phyloP scores from a whole-genome alignment of 2,113 vertebrate genomes.

The Recurvirostra avosetta region DNA sequence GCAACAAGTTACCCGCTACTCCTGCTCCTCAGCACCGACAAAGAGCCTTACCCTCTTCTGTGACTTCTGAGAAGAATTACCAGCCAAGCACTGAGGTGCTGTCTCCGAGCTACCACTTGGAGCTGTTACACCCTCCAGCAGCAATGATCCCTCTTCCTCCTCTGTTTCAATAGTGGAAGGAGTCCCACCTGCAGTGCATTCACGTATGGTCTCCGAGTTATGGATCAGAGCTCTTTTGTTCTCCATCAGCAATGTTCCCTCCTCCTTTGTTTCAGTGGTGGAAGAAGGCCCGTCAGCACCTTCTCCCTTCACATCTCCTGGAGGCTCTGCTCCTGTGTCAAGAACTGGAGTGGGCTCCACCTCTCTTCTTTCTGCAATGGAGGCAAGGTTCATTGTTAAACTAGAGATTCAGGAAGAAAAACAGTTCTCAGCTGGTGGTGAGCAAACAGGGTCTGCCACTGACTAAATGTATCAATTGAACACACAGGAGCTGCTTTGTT shows the following conservation, averaged over 20 bases:
- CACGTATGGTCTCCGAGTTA: background rate
- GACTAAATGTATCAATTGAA: background rate
- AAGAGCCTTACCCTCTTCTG: background rate
- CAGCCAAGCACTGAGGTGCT: accelerated
- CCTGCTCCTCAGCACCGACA: background rate
- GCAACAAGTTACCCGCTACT: background rate
- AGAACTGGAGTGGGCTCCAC: background rate
- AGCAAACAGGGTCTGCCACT: background rate
- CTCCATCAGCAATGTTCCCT: background rate
- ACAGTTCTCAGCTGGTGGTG: background rate
- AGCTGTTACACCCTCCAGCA: background rate
- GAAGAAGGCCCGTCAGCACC: background rate
- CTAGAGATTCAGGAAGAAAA: background rate
- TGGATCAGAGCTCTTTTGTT: accelerated
- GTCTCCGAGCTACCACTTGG: accelerated
- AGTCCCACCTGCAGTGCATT: accelerated
- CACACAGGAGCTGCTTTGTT: background rate
- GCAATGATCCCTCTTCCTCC: background rate
- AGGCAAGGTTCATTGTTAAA: background rate
- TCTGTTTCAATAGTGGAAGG: background rate
- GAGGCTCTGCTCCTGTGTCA: background rate
- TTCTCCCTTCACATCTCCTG: background rate
- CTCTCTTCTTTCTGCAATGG: background rate
- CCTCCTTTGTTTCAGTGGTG: background rate
- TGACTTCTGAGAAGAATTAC: background rate